These are phyloP conservation scores for Ciconia maguari DNA, from an alignment of 2,113 vertebrate species.

Conservation along the genomic window DNA sequence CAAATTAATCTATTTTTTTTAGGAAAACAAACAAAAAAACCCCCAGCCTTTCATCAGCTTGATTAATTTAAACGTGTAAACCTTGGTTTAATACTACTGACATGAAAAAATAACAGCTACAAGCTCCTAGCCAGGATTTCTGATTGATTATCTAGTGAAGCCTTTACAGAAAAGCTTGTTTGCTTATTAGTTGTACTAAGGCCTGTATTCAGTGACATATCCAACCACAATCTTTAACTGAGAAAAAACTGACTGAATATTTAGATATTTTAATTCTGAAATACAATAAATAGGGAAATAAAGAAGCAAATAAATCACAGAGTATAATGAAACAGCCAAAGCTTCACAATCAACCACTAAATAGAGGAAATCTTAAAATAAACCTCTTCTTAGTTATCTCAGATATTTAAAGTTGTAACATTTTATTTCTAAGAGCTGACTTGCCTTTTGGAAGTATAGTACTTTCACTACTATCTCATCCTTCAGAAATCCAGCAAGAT, in stretches of 20 bases:
- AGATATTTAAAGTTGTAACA: background rate
- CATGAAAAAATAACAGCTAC: conserved; percentile 30
- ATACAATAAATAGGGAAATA: background rate
- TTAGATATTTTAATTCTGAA: background rate
- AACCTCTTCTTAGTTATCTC: background rate
- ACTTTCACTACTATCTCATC: background rate
- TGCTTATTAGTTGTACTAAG: conserved; percentile 45
- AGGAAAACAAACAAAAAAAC: background rate
- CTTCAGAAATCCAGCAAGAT: background rate
- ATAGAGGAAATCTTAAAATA: background rate
- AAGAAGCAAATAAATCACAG: background rate
- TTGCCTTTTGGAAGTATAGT: background rate
- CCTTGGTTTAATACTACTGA: background rate
- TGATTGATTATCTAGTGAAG: conserved; percentile 28
- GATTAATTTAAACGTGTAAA: conserved; percentile 49
- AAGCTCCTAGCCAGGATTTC: background rate
- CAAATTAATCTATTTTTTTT: background rate
- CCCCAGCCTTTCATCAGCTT: background rate
- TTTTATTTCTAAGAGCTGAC: background rate
- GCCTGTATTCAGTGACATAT: conserved; percentile 28
- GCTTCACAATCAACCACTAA: background rate
- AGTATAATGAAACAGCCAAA: background rate
- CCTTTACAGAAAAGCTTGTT: conserved; percentile 36
- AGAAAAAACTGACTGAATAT: background rate
- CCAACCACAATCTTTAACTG: conserved; percentile 11